These are phyloP conservation scores for Hemaris fuciformis DNA, from an alignment of 2,888 invertebrate species.

Conservation along the genomic window DNA sequence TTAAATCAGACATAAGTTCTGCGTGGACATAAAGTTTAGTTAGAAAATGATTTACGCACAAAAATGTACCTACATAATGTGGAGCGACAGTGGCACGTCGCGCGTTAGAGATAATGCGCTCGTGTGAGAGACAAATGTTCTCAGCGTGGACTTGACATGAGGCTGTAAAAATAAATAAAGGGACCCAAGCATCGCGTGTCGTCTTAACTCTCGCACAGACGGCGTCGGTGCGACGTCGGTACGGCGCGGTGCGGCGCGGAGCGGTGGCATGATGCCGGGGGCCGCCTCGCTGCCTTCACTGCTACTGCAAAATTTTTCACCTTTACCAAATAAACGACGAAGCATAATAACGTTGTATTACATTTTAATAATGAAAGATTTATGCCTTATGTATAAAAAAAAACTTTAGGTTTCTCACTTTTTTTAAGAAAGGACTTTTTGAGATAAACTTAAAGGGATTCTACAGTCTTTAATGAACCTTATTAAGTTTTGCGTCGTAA, in stretches of 20 bases:
- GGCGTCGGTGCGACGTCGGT: neutral
- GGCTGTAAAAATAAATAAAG: slow-evolving; percentile 67
- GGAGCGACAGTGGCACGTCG: slow-evolving; percentile 48
- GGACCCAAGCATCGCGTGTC: slow-evolving; percentile 34
- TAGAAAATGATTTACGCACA: slow-evolving; percentile 37
- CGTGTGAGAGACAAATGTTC: slow-evolving; percentile 59
- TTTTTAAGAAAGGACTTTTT: neutral
- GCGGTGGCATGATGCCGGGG: neutral
- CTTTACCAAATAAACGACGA: neutral
- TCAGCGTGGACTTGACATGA: slow-evolving; percentile 59
- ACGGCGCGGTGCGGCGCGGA: neutral
- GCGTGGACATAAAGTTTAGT: slow-evolving; percentile 19
- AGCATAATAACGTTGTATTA: neutral
- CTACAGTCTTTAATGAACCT: neutral
- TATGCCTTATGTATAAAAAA: too few species aligned
- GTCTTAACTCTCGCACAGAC: slow-evolving; percentile 39
- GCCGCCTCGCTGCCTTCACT: neutral
- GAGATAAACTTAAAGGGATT: neutral
- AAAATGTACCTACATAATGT: slow-evolving; percentile 43
- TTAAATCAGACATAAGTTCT: neutral
- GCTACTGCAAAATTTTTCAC: neutral
- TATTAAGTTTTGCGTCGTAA: too few species aligned
- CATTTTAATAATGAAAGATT: too few species aligned
- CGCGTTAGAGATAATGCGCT: slow-evolving; percentile 56
- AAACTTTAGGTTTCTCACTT: too few species aligned